A percentile compares a stretch with the other conserved stretches of the same genome.
Conservation (phyloP, 2,113 vertebrate genomes). For the Labrus mixtus region DNA sequence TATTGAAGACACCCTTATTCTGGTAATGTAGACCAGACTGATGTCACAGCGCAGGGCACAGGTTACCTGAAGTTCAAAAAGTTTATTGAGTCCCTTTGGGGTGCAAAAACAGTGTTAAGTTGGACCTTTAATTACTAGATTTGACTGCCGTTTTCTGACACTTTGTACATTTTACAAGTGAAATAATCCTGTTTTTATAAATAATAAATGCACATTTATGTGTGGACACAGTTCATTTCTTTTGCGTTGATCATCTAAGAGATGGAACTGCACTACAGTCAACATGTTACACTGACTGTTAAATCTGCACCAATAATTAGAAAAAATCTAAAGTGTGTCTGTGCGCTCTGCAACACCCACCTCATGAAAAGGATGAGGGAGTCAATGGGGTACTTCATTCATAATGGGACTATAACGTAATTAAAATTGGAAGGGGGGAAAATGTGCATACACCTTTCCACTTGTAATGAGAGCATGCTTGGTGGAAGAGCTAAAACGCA, state of each 20-base stretch:
- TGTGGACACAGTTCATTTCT: neutral
- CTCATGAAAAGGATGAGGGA: slow-evolving; percentile 76
- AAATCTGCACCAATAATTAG: slow-evolving; percentile 65
- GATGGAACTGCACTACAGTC: neutral
- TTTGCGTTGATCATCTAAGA: slow-evolving; percentile 15
- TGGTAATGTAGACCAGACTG: slow-evolving; percentile 64
- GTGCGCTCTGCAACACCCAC: slow-evolving; percentile 66
- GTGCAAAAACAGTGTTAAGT: neutral
- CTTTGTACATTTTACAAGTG: neutral
- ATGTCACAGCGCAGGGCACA: slow-evolving; percentile 54
- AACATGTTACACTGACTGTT: slow-evolving; percentile 37
- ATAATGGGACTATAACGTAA: slow-evolving; percentile 81
- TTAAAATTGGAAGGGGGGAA: slow-evolving; percentile 76
- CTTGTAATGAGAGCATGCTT: slow-evolving; percentile 83
- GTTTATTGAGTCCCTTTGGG: slow-evolving; percentile 17
- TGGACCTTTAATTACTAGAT: neutral
- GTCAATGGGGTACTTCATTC: slow-evolving; percentile 80
- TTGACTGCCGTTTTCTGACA: neutral
- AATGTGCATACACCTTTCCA: slow-evolving; percentile 81
- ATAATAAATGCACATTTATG: neutral
- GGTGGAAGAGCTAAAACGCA: slow-evolving; percentile 78
- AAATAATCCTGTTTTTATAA: neutral
- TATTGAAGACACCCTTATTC: slow-evolving; percentile 67
- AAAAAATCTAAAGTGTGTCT: slow-evolving; percentile 69
- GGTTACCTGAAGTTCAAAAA: slow-evolving; percentile 47